Evolutionary conservation across 2,797 vertebrate species (phyloP).

Genomic region (Huso huso): DNA sequence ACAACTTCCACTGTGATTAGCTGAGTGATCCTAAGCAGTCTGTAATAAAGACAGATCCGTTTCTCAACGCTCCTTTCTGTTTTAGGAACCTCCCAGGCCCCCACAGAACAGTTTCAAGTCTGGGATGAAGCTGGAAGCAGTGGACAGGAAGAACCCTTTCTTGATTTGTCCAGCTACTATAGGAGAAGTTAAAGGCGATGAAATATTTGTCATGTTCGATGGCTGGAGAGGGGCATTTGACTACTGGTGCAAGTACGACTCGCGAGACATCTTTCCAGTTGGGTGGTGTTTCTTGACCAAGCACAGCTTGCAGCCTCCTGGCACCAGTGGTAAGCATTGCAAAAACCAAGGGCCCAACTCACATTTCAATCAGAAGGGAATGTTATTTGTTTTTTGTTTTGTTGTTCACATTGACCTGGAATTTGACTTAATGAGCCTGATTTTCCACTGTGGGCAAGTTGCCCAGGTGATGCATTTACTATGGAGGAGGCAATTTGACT

Average conservation of each 20-base stretch:
- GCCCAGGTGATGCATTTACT: too few relatives aligned
- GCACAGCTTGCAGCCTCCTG: constrained; percentile 85
- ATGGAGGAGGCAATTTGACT: too few relatives aligned
- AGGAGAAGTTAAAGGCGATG: constrained; percentile 78
- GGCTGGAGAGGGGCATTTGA: constrained; percentile 92
- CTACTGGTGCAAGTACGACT: constrained; percentile 94
- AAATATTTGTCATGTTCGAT: constrained; percentile 89
- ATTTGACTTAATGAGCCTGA: too few relatives aligned
- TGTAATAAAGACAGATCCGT: too few relatives aligned
- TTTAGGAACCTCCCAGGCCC: constrained; percentile 77
- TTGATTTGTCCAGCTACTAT: constrained; percentile 93
- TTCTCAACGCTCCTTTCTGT: constrained; percentile 1
- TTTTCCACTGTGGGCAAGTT: too few relatives aligned
- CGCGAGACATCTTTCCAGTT: constrained; percentile 88
- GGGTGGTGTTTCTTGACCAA: constrained; percentile 89
- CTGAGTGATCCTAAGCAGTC: too few relatives aligned
- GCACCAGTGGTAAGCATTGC: constrained; percentile 74
- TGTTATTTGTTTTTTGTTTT: too few relatives aligned
- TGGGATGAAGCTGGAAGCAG: constrained; percentile 92
- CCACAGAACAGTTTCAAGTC: constrained; percentile 76
- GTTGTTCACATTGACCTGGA: too few relatives aligned
- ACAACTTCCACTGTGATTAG: too few relatives aligned
- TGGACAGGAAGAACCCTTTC: constrained; percentile 93
- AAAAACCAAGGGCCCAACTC: constrained; percentile 6
- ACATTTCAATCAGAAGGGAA: too few relatives aligned